These are phyloP conservation scores for Synanthedon vespiformis DNA, from an alignment of 2,888 invertebrate species.

Conservation along the genomic window DNA sequence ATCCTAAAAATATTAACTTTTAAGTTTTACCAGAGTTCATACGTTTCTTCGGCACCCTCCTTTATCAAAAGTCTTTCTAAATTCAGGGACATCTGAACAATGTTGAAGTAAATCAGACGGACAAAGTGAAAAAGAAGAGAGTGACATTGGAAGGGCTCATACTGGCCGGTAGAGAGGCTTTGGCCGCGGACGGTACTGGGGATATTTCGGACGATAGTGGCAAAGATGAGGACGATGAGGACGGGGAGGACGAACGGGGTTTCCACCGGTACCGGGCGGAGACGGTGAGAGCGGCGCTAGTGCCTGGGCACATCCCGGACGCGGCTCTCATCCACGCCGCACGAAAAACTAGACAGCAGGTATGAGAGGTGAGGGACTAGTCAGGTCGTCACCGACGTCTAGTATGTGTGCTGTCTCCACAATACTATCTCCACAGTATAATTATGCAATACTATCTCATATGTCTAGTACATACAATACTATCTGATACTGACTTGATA, in stretches of 20 bases:
- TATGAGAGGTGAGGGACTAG: constrained; percentile 81
- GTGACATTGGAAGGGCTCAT: constrained; percentile 71
- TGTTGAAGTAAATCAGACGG: constrained; percentile 14
- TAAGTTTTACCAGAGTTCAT: background rate
- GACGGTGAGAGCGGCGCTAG: constrained; percentile 82
- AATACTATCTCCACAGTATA: too few relatives aligned
- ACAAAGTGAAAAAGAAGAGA: constrained; percentile 41
- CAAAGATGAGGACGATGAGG: constrained; percentile 42
- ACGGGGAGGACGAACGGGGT: constrained; percentile 46
- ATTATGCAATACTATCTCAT: too few relatives aligned
- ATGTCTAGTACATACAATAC: too few relatives aligned
- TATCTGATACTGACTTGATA: too few relatives aligned
- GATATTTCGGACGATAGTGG: constrained; percentile 72
- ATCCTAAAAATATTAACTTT: too few relatives aligned
- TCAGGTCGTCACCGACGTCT: constrained; percentile 23
- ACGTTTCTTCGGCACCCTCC: background rate
- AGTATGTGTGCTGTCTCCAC: too few relatives aligned
- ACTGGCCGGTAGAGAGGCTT: constrained; percentile 83
- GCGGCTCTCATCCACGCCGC: constrained; percentile 98
- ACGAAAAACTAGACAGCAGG: constrained; percentile 93
- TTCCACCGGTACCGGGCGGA: constrained; percentile 71
- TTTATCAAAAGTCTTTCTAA: constrained; percentile 7
- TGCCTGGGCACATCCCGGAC: constrained; percentile 94
- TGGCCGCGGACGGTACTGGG: constrained; percentile 81
- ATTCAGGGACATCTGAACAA: constrained; percentile 28